A percentile compares a stretch with the other conserved stretches of the same genome.
Conservation (phyloP, 2,797 vertebrate genomes). For the Steatocranus sp. region DNA sequence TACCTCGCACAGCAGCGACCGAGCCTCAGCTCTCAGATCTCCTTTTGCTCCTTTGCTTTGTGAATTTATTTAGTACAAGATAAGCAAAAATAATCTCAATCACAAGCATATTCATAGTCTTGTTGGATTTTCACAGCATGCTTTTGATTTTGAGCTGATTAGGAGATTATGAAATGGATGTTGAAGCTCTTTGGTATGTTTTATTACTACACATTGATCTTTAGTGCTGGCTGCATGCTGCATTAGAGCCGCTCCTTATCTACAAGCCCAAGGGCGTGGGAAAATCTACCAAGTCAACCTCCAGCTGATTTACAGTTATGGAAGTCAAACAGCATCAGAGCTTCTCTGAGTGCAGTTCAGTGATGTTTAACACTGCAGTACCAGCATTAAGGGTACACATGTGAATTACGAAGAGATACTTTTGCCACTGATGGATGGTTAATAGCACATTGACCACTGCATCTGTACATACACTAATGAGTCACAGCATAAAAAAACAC, state of each 20-base stretch:
- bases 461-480: not conserved
- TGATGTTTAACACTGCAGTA: not conserved
- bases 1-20: conserved; percentile 3
- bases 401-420: not conserved
- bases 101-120: conserved; percentile 31
- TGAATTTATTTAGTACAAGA: conserved; percentile 32
- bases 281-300: conserved; percentile 46
- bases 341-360: not conserved
- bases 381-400: not conserved
- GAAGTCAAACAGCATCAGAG: not conserved
- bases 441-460: not conserved
- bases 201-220: conserved; percentile 62
- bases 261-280: conserved; percentile 58
- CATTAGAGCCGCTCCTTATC: conserved; percentile 60
- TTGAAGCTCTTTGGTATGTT: conserved; percentile 44
- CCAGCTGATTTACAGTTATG: conserved; percentile 30
- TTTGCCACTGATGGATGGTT: not conserved
- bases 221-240: conserved; percentile 38
- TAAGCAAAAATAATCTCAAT: conserved; percentile 54
- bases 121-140: conserved; percentile 38
- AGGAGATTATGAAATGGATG: conserved; percentile 59
- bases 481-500: not conserved
- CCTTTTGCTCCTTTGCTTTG: conserved; percentile 19
- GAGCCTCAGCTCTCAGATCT: conserved; percentile 10
- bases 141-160: conserved; percentile 64